A percentile compares a stretch with the other conserved stretches of the same genome.
Conservation (phyloP, 1,140 invertebrate genomes). For the Polypedilum pembai region DNA sequence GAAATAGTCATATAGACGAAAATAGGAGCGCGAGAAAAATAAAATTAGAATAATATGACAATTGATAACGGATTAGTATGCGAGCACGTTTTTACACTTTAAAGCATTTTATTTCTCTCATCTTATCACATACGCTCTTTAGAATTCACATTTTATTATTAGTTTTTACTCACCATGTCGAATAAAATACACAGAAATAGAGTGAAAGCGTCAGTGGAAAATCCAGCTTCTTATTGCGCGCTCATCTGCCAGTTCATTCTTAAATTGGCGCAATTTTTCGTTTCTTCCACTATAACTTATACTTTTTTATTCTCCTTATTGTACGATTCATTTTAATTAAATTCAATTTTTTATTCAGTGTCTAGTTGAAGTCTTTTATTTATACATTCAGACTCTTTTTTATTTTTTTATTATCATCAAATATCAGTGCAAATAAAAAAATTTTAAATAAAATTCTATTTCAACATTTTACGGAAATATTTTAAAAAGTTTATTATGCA, state of each 20-base stretch:
- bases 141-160: background rate
- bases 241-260: background rate
- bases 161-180: background rate
- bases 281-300: background rate
- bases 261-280: slow-evolving; percentile 13
- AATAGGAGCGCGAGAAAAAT: too few species aligned
- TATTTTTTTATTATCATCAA: background rate
- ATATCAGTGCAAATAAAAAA: background rate
- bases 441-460: background rate
- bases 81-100: background rate
- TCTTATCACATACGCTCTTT: background rate
- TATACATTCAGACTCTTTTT: background rate
- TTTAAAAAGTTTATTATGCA: background rate
- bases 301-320: background rate
- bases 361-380: background rate
- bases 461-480: background rate
- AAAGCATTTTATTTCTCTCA: background rate
- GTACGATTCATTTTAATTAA: slow-evolving; percentile 19
- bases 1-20: too few species aligned
- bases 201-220: background rate
- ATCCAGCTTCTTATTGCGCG: background rate
- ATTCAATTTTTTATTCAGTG: background rate
- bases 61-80: background rate
- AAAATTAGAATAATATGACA: background rate
- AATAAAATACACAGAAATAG: background rate